Evolutionary conservation across 2,113 vertebrate genomes (phyloP).

Genomic region (Pimephales promelas): DNA sequence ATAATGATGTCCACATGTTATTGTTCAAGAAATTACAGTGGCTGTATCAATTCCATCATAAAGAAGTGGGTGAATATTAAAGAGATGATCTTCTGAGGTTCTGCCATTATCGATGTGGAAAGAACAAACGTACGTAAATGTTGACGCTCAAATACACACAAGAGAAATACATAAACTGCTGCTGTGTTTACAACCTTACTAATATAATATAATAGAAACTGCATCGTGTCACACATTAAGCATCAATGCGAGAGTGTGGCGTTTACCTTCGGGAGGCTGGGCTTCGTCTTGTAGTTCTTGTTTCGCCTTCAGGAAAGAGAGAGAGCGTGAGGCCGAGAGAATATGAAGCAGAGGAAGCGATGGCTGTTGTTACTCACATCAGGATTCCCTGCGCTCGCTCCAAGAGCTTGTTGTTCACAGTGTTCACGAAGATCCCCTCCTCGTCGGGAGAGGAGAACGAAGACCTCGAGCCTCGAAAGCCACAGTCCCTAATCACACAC

Average conservation of each 20-base stretch:
- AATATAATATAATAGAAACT: too few species aligned
- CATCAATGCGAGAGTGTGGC: neutral
- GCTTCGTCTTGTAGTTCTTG: conserved; percentile 90
- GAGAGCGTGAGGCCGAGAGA: neutral
- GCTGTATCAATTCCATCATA: too few species aligned
- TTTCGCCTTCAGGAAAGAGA: conserved; percentile 82
- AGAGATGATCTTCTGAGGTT: too few species aligned
- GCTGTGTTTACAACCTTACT: too few species aligned
- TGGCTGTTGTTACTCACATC: conserved; percentile 80
- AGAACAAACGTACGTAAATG: too few species aligned
- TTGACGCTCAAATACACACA: too few species aligned
- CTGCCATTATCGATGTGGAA: too few species aligned
- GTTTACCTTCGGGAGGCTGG: conserved; percentile 90
- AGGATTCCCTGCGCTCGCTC: conserved; percentile 97
- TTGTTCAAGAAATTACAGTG: too few species aligned
- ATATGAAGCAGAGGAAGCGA: neutral
- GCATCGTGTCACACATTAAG: too few species aligned
- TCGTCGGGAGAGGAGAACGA: conserved; percentile 80
- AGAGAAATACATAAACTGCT: too few species aligned
- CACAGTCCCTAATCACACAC: conserved; percentile 46
- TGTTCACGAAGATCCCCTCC: conserved; percentile 89
- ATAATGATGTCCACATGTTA: too few species aligned
- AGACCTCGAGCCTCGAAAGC: conserved; percentile 78
- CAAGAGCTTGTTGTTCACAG: conserved; percentile 90
- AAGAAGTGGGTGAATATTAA: too few species aligned